Evolutionary conservation across 2,888 invertebrate genomes (phyloP), one percentile per base, ranked within the genome.

Genomic region (Eurytoma adleriae): DNA sequence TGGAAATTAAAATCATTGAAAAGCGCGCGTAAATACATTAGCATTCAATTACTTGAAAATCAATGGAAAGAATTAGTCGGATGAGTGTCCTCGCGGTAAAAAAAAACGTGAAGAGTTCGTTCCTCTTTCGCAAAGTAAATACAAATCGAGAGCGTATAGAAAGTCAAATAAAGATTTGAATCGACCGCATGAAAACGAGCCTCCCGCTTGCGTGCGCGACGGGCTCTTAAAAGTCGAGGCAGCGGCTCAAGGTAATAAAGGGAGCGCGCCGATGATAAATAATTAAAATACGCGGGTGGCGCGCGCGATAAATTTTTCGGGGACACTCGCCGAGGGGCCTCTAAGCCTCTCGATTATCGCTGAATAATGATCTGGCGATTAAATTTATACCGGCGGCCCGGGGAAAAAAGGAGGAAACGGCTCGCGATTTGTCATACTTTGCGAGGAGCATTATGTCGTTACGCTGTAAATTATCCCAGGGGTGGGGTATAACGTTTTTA

Each of bases 341-440:
- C 57, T 76, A 77, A 77, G 77, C 57, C 75, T 16, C 48, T 72
- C 81, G 81, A 81, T 81, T 81, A 81, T 81, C 79, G 79, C 64
- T 79, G 79, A 79, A 81, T 81, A 81, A 79, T 73, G 81, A 81
- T 76, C 81, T 72, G 64, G 68, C 72, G 69, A 79, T 81, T 78
- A 67, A 81, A 81, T 81, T 81, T 70, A 73, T 74, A 81, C 62
- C 14, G 54, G n/a, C 48, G 0, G 1, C 3, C 48, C 16, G 20
- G n/a, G 16, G 48, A 13, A 30, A 50, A 40, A 27, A 64, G 7
- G 40, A 40, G 40, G 40, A 54, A 71, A 61, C 12, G 48, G 13
- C 57, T 52, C n/a, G 18, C n/a, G 76, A 81, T 81, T 81, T 78
- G 76, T 81, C 81, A 81, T 81, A 81, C 81, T 81, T 79, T 79